Base-by-base conservation (phyloP, 2,888 invertebrate genomes). In the Cacoxenus indagator region DNA sequence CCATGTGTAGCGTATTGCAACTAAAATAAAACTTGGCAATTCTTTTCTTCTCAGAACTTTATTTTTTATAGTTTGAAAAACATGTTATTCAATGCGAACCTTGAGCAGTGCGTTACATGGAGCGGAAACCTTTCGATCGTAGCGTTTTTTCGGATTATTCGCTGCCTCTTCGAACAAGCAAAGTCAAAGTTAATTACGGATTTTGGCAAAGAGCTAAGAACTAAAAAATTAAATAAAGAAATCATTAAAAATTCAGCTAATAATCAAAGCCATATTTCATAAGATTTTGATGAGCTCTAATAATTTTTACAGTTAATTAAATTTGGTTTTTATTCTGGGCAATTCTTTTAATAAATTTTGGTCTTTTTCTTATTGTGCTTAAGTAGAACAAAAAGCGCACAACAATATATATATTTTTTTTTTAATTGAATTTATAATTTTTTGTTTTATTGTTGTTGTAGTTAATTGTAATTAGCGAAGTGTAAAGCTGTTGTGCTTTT, bases 281-380 rank as follows among this genome's bases (percentile, higher is more conserved):
- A 82, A 82, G 79, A 75, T 75, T 75, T 70, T 78, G 82, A 74
- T 78, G 73, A 75, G 82, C 82, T 77, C 82, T 82, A 78, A 78
- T 82, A 78, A 78, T 75, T 78, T 75, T 78, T 76, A 76, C 74
- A 75, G 76, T 73, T 78, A 82, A 81, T 82, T 76, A 79, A 76
- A 72, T 78, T 78, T 72, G 75, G 70, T 78, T 76, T 78, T 70
- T 74, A 64, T 65, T 64, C 61, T 54, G 66, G 69, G 61, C 70
- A 74, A 66, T 70, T 75, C 73, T 71, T 74, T 76, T 61, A 71
- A 54, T 46, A 43, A 45, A 61, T 61, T 65, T 68, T 68, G 59
- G 62, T 73, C 67, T 68, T 17, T 29, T 8, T 54, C 8, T 29
- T 17, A 70, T 62, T 31, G 62, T 46, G 46, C 64, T 11, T 29